Conservation (phyloP, 2,113 vertebrate species). For the Empidonax alnorum region DNA sequence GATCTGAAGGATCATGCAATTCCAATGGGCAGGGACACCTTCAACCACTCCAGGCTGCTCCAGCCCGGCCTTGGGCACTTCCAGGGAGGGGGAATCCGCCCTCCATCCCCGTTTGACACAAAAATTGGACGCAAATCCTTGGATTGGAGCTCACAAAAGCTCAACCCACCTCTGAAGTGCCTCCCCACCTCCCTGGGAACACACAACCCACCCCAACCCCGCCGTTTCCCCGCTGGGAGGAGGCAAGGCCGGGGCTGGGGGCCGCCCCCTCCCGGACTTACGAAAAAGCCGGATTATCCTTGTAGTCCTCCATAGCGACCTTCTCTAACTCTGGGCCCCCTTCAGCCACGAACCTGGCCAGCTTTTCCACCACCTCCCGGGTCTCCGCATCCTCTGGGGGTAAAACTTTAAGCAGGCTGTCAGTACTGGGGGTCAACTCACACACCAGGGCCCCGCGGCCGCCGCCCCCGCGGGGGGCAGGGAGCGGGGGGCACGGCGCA, state of each 20-base stretch:
- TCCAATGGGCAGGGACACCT: too few relatives aligned
- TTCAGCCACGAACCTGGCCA: constrained; percentile 95
- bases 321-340: constrained; percentile 91
- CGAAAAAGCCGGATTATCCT: constrained; percentile 91
- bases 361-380: constrained; percentile 90
- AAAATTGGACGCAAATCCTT: too few relatives aligned
- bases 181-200: neutral
- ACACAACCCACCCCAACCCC: rapidly evolving
- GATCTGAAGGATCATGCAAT: too few relatives aligned
- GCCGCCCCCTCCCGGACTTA: constrained; percentile 58
- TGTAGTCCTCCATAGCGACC: constrained; percentile 93
- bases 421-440: constrained; percentile 88
- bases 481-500: neutral
- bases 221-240: rapidly evolving
- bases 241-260: rapidly evolving
- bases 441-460: constrained; percentile 60
- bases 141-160: too few relatives aligned
- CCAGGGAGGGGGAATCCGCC: neutral
- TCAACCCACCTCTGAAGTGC: too few relatives aligned
- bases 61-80: neutral
- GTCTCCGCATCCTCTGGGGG: constrained; percentile 96
- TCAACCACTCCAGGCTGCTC: neutral
- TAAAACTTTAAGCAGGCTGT: constrained; percentile 99
- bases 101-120: too few relatives aligned
- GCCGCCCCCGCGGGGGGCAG: too few relatives aligned